Conservation (phyloP, 1,140 invertebrate species). For the Apis cerana region DNA sequence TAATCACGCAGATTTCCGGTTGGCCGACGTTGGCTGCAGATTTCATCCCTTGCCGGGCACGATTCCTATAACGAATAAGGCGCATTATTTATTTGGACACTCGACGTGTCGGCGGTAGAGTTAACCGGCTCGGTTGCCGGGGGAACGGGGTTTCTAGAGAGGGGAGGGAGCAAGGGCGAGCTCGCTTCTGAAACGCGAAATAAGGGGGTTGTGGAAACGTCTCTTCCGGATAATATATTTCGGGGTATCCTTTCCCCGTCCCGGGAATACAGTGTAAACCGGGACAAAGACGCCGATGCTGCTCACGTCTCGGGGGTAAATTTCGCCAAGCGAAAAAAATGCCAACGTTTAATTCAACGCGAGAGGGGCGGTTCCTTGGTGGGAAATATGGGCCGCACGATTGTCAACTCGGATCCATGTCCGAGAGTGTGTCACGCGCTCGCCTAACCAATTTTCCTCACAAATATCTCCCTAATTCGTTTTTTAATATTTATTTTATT, state of each 20-base stretch:
- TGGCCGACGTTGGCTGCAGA: conserved; percentile 41
- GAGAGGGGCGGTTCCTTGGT: neutral
- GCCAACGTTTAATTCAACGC: conserved; percentile 18
- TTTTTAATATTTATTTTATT: too few species aligned
- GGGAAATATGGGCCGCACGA: conserved; percentile 1
- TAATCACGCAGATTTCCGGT: conserved; percentile 46
- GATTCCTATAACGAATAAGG: conserved; percentile 73
- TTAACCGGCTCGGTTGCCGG: conserved; percentile 60
- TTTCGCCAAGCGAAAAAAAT: neutral
- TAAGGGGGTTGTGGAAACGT: conserved; percentile 60
- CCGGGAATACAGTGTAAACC: conserved; percentile 29
- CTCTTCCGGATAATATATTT: conserved; percentile 67
- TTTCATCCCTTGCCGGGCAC: conserved; percentile 50
- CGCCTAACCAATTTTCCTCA: neutral
- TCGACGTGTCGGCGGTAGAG: conserved; percentile 73
- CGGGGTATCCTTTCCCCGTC: conserved; percentile 20
- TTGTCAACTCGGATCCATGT: neutral
- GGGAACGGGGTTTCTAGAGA: neutral
- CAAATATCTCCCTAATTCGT: neutral
- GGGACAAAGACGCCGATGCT: conserved; percentile 44
- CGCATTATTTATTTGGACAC: conserved; percentile 76
- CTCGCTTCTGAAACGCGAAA: conserved; percentile 56
- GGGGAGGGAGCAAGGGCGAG: neutral
- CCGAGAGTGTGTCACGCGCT: neutral
- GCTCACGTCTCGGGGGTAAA: conserved; percentile 40